These are phyloP conservation scores for Exephanes ischioxanthus DNA, from an alignment of 2,888 invertebrate genomes.

Conservation along the genomic window DNA sequence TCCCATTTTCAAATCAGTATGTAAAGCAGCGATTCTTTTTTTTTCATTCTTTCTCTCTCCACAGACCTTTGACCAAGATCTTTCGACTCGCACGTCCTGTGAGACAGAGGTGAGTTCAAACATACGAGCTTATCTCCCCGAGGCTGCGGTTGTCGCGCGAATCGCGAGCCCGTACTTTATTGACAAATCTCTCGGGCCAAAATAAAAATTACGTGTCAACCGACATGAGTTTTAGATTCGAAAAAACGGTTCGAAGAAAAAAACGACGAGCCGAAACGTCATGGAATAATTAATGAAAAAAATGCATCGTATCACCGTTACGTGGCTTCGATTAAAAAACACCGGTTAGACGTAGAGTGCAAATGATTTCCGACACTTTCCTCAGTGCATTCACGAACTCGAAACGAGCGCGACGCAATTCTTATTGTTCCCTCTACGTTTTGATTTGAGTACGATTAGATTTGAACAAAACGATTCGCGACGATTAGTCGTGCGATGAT, in stretches of 20 bases:
- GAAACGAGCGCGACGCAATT: not conserved
- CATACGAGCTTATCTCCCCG: too few relatives aligned
- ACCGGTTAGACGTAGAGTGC: not conserved
- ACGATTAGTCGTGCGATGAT: not conserved
- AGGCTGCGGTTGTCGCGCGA: too few relatives aligned
- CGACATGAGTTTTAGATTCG: not conserved
- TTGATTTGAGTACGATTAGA: slow-evolving; percentile 25
- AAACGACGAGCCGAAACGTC: not conserved
- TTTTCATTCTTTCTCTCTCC: slow-evolving; percentile 16
- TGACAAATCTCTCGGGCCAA: too few relatives aligned
- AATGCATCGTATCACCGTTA: slow-evolving; percentile 1
- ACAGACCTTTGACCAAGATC: slow-evolving; percentile 13
- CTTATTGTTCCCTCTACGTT: not conserved
- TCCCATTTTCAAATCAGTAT: slow-evolving; percentile 64
- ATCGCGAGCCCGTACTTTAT: too few relatives aligned
- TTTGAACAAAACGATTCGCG: not conserved
- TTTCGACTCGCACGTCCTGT: slow-evolving; percentile 19
- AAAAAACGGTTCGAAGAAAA: not conserved
- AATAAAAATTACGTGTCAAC: not conserved
- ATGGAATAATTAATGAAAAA: not conserved
- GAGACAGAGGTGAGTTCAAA: slow-evolving; percentile 34
- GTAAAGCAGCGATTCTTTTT: slow-evolving; percentile 54
- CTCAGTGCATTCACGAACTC: not conserved
- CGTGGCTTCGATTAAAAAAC: not conserved
- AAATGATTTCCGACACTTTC: not conserved